Base-by-base conservation (phyloP, 2,797 vertebrate species). In the Erithacus rubecula region DNA sequence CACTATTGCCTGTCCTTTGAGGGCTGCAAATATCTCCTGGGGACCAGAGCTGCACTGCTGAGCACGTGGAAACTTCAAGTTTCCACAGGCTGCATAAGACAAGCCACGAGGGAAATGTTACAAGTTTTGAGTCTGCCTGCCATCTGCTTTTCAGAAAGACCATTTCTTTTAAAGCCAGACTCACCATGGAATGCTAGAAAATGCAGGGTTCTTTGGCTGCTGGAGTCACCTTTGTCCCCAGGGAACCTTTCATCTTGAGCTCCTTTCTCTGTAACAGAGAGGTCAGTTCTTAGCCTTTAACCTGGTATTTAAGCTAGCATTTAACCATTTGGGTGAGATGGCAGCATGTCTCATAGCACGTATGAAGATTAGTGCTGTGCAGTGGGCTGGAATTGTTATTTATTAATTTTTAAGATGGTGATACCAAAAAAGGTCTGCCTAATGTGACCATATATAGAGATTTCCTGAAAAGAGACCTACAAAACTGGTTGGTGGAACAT, bases 381-480 rank as follows among this genome's bases (percentile, higher is more conserved):
- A 67, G 60, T 51, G 26, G 62, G 11, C 44, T 26, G 12, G 4
- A 47, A 51, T 94, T 85, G 17, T 71, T 81, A 58, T 69, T 91
- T 60, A 60, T 34, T 77, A 16, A n/a, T 83, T 94, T 55, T 46
- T 32, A 65, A 79, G 22, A 5, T 22, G 34, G 22, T 22, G 29
- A 47, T 47, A 10, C 14, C 47, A 37, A n/a, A 52, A 60, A 71
- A 69, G 79, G 7, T 11, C 47, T 59, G 84, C 53, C n/a, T 70
- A 91, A 93, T 70, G 72, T 83, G 58, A 71, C 44, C 44, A 26
- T 84, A 62, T 32, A 70, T 37, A 55, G 52, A 83, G 49, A 71
- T 64, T 59, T 95, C 62, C 56, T 76, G 44, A 95, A 95, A 85
- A 79, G 46, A 91, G 16, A 76, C n/a, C 23, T 80, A 69, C 37